Evolutionary conservation across 2,888 invertebrate species (phyloP).

Genomic region (Nyleta sp.): DNA sequence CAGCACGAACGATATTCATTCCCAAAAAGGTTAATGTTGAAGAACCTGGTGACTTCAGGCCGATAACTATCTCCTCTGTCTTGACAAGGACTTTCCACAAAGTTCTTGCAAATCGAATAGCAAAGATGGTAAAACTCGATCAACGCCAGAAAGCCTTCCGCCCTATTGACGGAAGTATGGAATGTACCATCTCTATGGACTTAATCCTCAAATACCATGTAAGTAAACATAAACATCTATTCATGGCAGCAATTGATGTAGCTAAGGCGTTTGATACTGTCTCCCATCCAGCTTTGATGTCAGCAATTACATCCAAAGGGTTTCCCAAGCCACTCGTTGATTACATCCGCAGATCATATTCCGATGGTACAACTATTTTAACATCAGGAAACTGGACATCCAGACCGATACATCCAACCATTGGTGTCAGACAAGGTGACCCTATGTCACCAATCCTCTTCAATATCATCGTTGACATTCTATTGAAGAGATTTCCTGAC

Average conservation of each 20-base stretch:
- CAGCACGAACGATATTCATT: constrained; percentile 4
- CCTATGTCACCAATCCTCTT: constrained; percentile 30
- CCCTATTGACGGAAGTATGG: constrained; percentile 20
- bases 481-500: neutral
- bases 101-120: neutral
- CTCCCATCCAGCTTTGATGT: constrained; percentile 20
- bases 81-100: constrained; percentile 12
- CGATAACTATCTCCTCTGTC: constrained; percentile 25
- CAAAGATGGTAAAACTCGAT: constrained; percentile 30
- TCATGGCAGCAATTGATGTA: constrained; percentile 64
- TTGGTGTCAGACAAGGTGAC: constrained; percentile 33
- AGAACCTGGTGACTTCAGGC: constrained; percentile 14
- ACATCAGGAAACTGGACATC: neutral
- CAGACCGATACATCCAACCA: constrained; percentile 15
- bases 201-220: constrained; percentile 3
- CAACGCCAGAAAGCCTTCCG: constrained; percentile 60
- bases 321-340: neutral
- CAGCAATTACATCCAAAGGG: neutral
- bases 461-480: constrained; percentile 24
- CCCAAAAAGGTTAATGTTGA: neutral
- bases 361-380: neutral
- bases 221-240: neutral
- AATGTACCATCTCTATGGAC: constrained; percentile 32
- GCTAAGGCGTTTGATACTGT: constrained; percentile 68
- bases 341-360: neutral